Base-by-base conservation (phyloP, 2,113 vertebrate species). In the Xiphophorus maculatus region DNA sequence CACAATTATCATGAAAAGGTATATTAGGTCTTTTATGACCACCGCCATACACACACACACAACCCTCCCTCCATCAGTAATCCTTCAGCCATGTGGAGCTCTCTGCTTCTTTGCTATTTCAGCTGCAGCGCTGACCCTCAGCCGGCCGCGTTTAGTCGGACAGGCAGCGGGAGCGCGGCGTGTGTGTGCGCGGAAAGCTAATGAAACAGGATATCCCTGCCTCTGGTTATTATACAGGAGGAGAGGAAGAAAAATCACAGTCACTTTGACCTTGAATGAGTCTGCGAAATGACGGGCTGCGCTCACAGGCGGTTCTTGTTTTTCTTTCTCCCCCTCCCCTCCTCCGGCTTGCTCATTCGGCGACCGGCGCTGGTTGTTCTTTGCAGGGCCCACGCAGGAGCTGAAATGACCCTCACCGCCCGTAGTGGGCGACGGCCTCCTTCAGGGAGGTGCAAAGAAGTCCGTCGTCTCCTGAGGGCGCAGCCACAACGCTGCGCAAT, bases 161-260 rank as follows among this genome's bases (percentile, higher is more conserved):
- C 81, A 76, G 73, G 68, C 51, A 3, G 79, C 64, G n/a, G 81
- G 69, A 76, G 83, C 63, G 72, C 66, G 63, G 75, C 69, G 83
- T 85, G 88, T 68, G 35, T 11, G 35, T 11, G 35, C 35, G 35
- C 2, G 83, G 84, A 89, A 85, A 85, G 84, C 88, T 88, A 82
- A 90, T 88, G 84, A 81, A 90, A 92, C 81, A 80, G 77, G 86
- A 90, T 87, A 83, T 75, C 29, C 82, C 86, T 73, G 80, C 71
- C 76, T 79, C 60, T 62, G 69, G 66, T 81, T 84, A 80, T 86
- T 88, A 44, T 63, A 74, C 65, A 33, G 54, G 29, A 80, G 75
- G 44, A 84, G 63, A 75, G 70, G 35, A 74, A 81, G 77, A 75
- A 85, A 83, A 86, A 76, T 51, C 40, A 63, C 69, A 67, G 58